A percentile compares a stretch with the other conserved stretches of the same genome.
phyloP scores from a whole-genome alignment of 2,113 vertebrate genomes.

The Oenanthe melanoleuca region DNA sequence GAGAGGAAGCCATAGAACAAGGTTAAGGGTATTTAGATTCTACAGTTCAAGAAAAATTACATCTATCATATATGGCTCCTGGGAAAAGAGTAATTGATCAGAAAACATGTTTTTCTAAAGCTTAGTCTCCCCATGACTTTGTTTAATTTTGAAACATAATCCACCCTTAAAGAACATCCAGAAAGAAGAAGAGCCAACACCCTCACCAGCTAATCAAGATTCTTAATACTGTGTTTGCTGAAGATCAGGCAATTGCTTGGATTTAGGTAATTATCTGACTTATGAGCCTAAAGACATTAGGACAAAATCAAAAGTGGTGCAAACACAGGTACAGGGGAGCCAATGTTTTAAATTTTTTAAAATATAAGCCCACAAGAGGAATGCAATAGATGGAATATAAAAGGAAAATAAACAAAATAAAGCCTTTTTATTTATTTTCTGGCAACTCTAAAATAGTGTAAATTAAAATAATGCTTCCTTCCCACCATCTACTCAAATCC shows the following conservation, averaged over 20 bases:
- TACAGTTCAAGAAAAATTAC: not conserved
- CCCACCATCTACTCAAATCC: not conserved
- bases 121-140: not conserved
- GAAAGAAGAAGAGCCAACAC: not conserved
- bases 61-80: not conserved
- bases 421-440: not conserved
- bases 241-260: not conserved
- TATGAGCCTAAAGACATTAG: not conserved
- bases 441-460: not conserved
- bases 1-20: not conserved
- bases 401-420: not conserved
- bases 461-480: not conserved
- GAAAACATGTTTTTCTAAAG: not conserved
- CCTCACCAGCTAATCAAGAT: not conserved
- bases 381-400: not conserved
- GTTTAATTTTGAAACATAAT: constrained; percentile 20
- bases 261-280: not conserved
- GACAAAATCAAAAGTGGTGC: not conserved
- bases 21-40: not conserved
- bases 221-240: not conserved
- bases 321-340: not conserved
- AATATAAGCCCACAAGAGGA: not conserved
- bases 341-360: not conserved
- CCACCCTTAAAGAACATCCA: not conserved
- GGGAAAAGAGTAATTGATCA: not conserved